Evolutionary conservation across 2,113 vertebrate genomes (phyloP), one percentile per base, ranked within the genome.

Genomic region (Gnathonemus echidnorhynchus): DNA sequence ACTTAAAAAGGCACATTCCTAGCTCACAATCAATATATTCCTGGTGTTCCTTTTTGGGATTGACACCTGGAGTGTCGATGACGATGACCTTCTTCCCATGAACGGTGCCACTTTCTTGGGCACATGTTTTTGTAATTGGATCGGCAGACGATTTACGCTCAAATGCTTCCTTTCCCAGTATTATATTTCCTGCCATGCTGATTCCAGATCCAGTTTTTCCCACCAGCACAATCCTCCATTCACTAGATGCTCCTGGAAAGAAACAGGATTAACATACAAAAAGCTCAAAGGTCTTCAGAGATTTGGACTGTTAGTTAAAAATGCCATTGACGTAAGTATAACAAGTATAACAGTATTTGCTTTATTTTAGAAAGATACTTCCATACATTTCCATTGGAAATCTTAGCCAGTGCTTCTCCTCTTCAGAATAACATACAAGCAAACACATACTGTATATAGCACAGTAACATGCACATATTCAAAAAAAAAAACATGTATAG

Each of bases 11-110:
- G 8, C 92, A 94, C 0, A 19, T 85, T 84, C 92, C 13, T 8
- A 94, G 87, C 91, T 93, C 92, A 4, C 45, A 2, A 21, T 58
- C 88, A 1, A 94, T 0, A 0, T 92, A 89, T 9, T 89, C 87
- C 66, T 94, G 89, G 27, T 89, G 1, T 1, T 19, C 52, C 0
- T 0, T 31, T 0, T 90, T 80, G 45, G 93, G 93, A 53, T 92
- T 92, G 1, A 93, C 89, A 49, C 94, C 94, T 7, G 94, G 94
- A 0, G 94, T 94, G 91, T 94, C 94, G 0, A 94, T 92, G 88
- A 95, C 3, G 1, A 90, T 92, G 87, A 93, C 0, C 46, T 17
- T 66, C 13, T 86, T 90, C 6, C 89, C 92, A 0, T 9, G 77
- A 45, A 94, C 80, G 0, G 8, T 8, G 83, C 27, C 91, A 2